Conservation (phyloP, 2,888 invertebrate species). For the Polydrusus pterygomalis region DNA sequence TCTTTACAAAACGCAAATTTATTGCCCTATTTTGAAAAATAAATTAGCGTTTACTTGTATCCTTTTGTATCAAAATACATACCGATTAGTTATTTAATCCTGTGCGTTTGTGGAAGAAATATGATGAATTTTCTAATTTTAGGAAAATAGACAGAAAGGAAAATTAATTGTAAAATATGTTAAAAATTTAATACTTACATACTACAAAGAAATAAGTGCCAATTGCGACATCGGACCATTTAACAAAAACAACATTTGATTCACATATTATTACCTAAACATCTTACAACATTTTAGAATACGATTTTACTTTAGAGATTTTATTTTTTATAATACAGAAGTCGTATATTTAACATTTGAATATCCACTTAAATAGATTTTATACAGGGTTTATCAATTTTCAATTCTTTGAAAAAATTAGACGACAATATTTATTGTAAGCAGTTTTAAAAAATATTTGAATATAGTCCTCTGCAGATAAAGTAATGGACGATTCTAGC, state of each 20-base stretch:
- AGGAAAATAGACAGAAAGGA: too few species aligned
- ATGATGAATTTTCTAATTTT: too few species aligned
- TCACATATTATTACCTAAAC: not conserved
- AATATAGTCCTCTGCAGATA: too few species aligned
- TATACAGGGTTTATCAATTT: conserved; percentile 35
- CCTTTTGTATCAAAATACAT: too few species aligned
- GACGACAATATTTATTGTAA: not conserved
- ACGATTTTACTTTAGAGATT: conserved; percentile 14
- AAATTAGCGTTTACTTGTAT: too few species aligned
- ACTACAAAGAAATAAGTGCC: not conserved
- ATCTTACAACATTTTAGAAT: conserved; percentile 24
- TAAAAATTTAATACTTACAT: too few species aligned
- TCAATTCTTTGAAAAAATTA: conserved; percentile 13
- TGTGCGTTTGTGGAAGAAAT: too few species aligned
- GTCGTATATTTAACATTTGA: conserved; percentile 9
- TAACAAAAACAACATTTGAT: not conserved
- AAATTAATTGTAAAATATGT: too few species aligned
- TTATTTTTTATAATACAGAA: conserved; percentile 7
- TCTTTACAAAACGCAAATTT: too few species aligned
- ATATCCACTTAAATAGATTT: conserved; percentile 9
- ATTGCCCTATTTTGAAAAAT: too few species aligned
- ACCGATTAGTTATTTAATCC: too few species aligned
- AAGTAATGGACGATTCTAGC: too few species aligned
- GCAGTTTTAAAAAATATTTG: not conserved
- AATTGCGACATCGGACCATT: not conserved